Evolutionary conservation across 1,140 invertebrate species (phyloP).

Genomic region (Trinorchestia longiramus): DNA sequence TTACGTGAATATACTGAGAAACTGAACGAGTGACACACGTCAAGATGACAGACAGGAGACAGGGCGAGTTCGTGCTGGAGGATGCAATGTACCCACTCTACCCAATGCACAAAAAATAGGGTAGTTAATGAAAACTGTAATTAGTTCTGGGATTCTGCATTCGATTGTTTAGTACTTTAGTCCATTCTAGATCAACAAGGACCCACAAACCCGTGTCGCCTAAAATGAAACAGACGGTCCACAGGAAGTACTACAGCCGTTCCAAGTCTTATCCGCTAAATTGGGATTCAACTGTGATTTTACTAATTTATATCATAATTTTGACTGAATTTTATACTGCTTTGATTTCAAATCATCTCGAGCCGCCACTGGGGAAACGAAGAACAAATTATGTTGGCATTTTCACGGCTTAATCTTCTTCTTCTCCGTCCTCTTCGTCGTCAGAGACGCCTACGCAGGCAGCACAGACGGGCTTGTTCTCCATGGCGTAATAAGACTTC

Average conservation of each 20-base stretch:
- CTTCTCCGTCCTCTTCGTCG: conserved; percentile 76
- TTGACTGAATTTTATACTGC: background rate
- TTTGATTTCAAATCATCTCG: background rate
- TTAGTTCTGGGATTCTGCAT: background rate
- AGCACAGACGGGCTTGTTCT: conserved; percentile 89
- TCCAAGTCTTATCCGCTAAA: background rate
- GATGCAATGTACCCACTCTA: too few relatives aligned
- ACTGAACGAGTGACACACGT: background rate
- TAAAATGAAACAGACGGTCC: background rate
- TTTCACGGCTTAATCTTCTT: conserved; percentile 71
- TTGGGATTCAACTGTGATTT: background rate
- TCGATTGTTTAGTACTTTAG: background rate
- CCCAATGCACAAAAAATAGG: too few relatives aligned
- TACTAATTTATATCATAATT: too few relatives aligned
- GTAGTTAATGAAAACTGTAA: too few relatives aligned
- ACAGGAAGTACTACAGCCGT: background rate
- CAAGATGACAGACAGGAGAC: background rate
- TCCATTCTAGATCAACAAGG: background rate
- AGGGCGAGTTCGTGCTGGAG: background rate
- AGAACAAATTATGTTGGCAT: background rate
- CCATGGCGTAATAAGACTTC: conserved; percentile 95
- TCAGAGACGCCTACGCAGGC: conserved; percentile 83
- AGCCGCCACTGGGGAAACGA: background rate
- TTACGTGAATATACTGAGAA: background rate
- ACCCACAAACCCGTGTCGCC: background rate